Conservation (phyloP, 2,797 vertebrate genomes). For the Staurois parvus region DNA sequence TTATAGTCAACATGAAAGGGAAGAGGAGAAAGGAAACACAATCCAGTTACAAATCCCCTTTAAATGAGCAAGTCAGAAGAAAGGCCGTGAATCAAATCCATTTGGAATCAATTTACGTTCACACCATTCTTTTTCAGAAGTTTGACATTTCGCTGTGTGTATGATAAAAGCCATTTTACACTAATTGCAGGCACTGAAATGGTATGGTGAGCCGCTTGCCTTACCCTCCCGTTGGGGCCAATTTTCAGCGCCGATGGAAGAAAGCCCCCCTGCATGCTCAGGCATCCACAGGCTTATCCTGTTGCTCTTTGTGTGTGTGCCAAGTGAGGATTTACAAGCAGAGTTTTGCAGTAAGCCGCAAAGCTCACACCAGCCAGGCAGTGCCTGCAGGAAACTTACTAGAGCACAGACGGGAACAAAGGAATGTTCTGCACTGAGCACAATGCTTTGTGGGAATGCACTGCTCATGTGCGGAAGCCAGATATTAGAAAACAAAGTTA, state of each 20-base stretch:
- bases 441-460: background rate
- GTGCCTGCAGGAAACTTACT: constrained; percentile 49
- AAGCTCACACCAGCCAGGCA: constrained; percentile 39
- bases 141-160: background rate
- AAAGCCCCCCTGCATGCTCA: constrained; percentile 38
- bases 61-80: background rate
- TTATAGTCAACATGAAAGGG: too few relatives aligned
- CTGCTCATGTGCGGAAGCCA: constrained; percentile 8
- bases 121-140: background rate
- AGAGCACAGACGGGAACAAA: constrained; percentile 14
- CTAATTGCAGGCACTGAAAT: constrained; percentile 5
- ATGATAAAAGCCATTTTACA: constrained; percentile 2
- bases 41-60: background rate
- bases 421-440: constrained; percentile 39
- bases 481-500: background rate
- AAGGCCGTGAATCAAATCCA: background rate
- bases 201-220: background rate
- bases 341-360: constrained; percentile 49
- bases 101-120: background rate
- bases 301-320: constrained; percentile 44
- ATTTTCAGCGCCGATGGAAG: constrained; percentile 22
- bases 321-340: constrained; percentile 48
- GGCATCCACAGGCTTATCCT: constrained; percentile 50
- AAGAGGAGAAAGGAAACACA: background rate
- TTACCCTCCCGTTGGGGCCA: constrained; percentile 25